These are phyloP conservation scores for Todiramphus chloris DNA, from an alignment of 2,113 vertebrate genomes.

Conservation along the genomic window DNA sequence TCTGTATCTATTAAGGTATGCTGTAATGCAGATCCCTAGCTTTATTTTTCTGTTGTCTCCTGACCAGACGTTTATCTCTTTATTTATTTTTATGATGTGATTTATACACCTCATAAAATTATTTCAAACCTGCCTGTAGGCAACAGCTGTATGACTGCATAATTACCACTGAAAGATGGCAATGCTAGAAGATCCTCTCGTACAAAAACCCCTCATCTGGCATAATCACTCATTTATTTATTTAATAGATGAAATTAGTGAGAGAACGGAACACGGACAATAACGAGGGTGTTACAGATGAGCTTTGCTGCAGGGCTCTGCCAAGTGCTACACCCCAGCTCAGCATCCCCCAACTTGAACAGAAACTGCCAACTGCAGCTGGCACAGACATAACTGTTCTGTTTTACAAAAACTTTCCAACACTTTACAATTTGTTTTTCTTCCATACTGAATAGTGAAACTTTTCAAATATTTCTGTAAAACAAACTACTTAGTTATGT, in stretches of 20 bases:
- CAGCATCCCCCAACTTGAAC: not conserved
- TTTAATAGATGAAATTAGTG: constrained; percentile 48
- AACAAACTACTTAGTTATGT: not conserved
- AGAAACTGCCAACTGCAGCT: constrained; percentile 5
- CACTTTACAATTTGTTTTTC: not conserved
- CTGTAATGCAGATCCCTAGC: not conserved
- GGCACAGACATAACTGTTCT: not conserved
- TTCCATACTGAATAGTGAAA: not conserved
- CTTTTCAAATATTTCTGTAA: not conserved
- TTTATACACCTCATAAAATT: constrained; percentile 25
- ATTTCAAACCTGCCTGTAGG: constrained; percentile 30
- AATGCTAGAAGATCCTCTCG: not conserved
- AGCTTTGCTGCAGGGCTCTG: not conserved
- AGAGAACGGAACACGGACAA: constrained; percentile 19
- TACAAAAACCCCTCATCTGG: not conserved
- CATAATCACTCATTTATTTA: constrained; percentile 42
- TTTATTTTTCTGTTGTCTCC: not conserved
- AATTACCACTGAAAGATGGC: constrained; percentile 12
- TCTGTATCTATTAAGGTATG: not conserved
- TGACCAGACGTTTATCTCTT: not conserved
- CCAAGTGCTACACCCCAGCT: not conserved
- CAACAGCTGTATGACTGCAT: constrained; percentile 44
- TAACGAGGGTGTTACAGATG: not conserved
- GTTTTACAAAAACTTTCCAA: not conserved
- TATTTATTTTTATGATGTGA: constrained; percentile 9